Evolutionary conservation across 2,888 invertebrate genomes (phyloP), one percentile per base, ranked within the genome.

Genomic region (Aromia moschata): DNA sequence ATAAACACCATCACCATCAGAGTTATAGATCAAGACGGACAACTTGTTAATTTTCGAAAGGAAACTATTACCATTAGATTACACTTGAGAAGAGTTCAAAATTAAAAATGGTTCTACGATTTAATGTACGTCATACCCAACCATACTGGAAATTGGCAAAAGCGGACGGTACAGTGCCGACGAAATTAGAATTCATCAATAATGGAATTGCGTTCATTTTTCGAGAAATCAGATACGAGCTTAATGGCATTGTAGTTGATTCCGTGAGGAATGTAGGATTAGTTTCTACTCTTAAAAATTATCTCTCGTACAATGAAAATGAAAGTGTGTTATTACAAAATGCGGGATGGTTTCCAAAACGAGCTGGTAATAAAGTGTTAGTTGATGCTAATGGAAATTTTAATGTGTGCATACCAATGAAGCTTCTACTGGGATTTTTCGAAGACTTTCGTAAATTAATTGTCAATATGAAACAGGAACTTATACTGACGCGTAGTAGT

Each of bases 221-320:
- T 49, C 36, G 55, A 11, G 63, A 64, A 44, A 44, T 67, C 10
- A 20, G 61, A 20, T 67, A 68, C 46, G 65, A 62, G 56, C 12
- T 71, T n/a, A 67, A 65, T 52, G 67, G 65, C 37, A 15, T 38
- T 10, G 44, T 49, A 1, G 37, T 56, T 16, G 44, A 51, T 16
- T 37, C 51, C 12, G 51, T 55, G 18, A 33, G 54, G 14, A 45
- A 55, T 41, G 36, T 57, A 5, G 52, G 45, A 16, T 20, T 51
- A 44, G 44, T 40, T 38, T 51, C 45, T 9, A 57, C 56, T 25
- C 3, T 51, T n/a, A 57, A 43, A 51, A 40, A 51, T 31, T 46
- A 45, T 53, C 5, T 54, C 12, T 45, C 53, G 3, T 37, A 30
- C 7, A 54, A 31, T 31, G n/a, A n/a, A n/a, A n/a, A n/a, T n/a